Conservation (phyloP, 2,888 invertebrate species). For the Phymatocera aterrima region DNA sequence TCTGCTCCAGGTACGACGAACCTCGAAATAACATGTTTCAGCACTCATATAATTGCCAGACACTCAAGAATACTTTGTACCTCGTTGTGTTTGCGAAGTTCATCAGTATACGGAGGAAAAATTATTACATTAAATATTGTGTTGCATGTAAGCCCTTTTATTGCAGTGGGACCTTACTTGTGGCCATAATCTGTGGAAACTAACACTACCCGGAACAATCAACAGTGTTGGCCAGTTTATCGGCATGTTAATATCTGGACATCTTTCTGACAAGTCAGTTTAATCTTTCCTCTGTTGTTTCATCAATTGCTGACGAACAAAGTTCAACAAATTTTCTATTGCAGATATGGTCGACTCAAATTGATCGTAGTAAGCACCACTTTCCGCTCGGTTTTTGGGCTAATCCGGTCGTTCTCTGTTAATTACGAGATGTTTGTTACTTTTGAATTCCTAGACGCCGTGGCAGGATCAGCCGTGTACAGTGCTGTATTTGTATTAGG, state of each 20-base stretch:
- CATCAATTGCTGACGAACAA: background rate
- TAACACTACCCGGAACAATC: constrained; percentile 84
- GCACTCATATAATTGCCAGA: too few relatives aligned
- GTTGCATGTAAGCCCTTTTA: background rate
- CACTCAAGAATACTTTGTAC: too few relatives aligned
- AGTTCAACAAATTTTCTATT: constrained; percentile 48
- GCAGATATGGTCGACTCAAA: constrained; percentile 80
- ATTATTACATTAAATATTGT: background rate
- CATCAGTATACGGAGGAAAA: too few relatives aligned
- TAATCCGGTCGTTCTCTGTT: constrained; percentile 82
- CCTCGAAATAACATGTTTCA: too few relatives aligned
- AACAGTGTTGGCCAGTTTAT: constrained; percentile 86
- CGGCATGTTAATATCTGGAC: constrained; percentile 81
- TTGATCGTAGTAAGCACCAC: constrained; percentile 78
- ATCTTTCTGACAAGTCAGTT: constrained; percentile 82
- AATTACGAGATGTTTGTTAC: constrained; percentile 83
- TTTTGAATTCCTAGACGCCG: constrained; percentile 85
- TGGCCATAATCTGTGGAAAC: constrained; percentile 80
- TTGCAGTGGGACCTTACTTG: constrained; percentile 82
- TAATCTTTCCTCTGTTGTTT: background rate
- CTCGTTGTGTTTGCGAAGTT: too few relatives aligned
- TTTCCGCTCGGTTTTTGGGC: constrained; percentile 81
- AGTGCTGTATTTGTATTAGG: constrained; percentile 86
- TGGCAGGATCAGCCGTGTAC: constrained; percentile 83
- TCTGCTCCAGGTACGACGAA: too few relatives aligned